phyloP scores from a whole-genome alignment of 2,113 vertebrate species.

The Tichodroma muraria region DNA sequence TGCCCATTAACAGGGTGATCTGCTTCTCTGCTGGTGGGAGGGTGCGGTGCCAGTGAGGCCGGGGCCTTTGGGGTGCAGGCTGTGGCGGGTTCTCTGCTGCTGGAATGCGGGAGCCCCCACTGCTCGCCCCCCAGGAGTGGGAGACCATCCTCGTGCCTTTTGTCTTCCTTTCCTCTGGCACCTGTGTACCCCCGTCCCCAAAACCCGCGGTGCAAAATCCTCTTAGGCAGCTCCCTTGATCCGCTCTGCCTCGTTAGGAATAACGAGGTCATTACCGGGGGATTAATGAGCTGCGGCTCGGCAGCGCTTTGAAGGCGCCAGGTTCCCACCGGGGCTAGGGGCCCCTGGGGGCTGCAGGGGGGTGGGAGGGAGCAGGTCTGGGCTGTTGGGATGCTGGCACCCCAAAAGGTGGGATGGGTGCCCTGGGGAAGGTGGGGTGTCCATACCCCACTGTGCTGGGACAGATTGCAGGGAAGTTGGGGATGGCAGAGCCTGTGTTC shows the following conservation, averaged over 20 bases:
- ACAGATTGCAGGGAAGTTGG: background rate
- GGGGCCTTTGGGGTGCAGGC: background rate
- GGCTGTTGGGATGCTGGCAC: background rate
- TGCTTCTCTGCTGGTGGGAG: background rate
- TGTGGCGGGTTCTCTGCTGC: background rate
- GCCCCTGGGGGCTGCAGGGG: rapidly evolving
- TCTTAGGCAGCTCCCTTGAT: slow-evolving; percentile 37
- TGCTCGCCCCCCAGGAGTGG: rapidly evolving
- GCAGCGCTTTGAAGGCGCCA: background rate
- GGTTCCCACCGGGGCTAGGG: background rate
- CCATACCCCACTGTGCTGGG: background rate
- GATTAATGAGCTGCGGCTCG: slow-evolving; percentile 13
- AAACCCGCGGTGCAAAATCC: background rate
- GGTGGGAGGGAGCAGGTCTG: background rate
- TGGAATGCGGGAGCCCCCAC: background rate
- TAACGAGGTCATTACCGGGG: slow-evolving; percentile 48
- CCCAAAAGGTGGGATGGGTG: background rate
- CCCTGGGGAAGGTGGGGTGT: background rate
- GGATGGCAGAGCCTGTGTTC: background rate
- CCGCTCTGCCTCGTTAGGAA: slow-evolving; percentile 1
- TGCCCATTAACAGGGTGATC: background rate
- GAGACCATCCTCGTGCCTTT: background rate
- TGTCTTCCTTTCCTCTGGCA: background rate
- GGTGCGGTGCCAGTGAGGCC: background rate
- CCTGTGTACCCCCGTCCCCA: background rate